A percentile compares a stretch with the other conserved stretches of the same genome.
These are phyloP conservation scores for Sebastes steindachneri DNA, from an alignment of 2,797 vertebrate species.

Conservation along the genomic window DNA sequence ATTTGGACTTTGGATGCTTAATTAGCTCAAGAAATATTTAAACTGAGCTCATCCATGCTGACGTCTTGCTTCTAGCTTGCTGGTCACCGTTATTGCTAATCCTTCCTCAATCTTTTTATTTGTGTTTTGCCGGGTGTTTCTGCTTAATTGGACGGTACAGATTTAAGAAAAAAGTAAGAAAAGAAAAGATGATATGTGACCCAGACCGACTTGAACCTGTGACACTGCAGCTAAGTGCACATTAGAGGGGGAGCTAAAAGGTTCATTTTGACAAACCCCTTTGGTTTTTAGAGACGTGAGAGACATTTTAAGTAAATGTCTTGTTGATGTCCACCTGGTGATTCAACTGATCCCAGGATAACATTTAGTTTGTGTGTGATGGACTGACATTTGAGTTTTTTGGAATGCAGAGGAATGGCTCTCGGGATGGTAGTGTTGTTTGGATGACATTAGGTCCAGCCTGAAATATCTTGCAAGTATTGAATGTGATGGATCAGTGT, in stretches of 20 bases:
- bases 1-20: constrained; percentile 42
- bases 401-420: not conserved
- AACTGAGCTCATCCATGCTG: not conserved
- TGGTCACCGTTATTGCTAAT: constrained; percentile 9
- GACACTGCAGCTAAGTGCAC: not conserved
- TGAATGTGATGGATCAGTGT: no score
- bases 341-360: not conserved
- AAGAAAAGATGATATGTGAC: not conserved
- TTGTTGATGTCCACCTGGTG: not conserved
- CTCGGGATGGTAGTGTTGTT: not conserved
- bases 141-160: constrained; percentile 20
- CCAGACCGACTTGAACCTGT: not conserved
- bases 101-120: not conserved
- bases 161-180: not conserved
- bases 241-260: not conserved
- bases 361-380: not conserved
- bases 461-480: not conserved
- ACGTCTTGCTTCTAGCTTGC: not conserved
- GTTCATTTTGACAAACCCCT: not conserved
- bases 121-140: constrained; percentile 6
- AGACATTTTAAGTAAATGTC: not conserved
- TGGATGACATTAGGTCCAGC: not conserved
- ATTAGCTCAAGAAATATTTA: constrained; percentile 20
- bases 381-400: not conserved
- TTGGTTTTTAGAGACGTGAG: not conserved